phyloP scores from a whole-genome alignment of 2,113 vertebrate species.

The Periophthalmodon schlosseri region DNA sequence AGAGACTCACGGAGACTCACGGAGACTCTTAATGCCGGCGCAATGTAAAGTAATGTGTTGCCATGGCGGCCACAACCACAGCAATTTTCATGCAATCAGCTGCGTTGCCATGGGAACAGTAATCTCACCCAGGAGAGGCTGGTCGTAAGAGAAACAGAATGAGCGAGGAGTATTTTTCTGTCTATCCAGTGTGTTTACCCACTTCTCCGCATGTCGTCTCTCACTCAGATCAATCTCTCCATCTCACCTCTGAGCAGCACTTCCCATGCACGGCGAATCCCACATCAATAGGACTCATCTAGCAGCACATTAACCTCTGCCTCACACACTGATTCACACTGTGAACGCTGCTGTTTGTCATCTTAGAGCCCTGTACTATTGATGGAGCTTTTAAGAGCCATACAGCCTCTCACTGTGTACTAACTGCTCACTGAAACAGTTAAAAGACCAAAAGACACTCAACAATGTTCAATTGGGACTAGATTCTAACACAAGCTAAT shows the following conservation, averaged over 20 bases:
- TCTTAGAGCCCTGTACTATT: conserved; percentile 47
- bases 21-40: conserved; percentile 20
- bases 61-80: conserved; percentile 78
- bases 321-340: conserved; percentile 39
- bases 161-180: conserved; percentile 40
- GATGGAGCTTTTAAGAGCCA: conserved; percentile 60
- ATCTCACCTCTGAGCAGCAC: conserved; percentile 33
- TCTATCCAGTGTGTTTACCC: conserved; percentile 58
- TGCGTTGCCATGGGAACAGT: conserved; percentile 80
- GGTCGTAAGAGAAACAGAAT: conserved; percentile 45
- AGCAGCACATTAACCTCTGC: conserved; percentile 45
- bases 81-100: conserved; percentile 77
- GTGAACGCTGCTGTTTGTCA: conserved; percentile 52
- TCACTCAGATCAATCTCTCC: conserved; percentile 57
- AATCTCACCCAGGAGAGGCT: conserved; percentile 66
- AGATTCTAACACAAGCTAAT: conserved; percentile 46
- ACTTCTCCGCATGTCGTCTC: conserved; percentile 58
- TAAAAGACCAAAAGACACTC: conserved; percentile 26
- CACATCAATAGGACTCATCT: conserved; percentile 55
- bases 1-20: background rate
- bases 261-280: conserved; percentile 22
- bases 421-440: conserved; percentile 43
- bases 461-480: conserved; percentile 22
- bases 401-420: conserved; percentile 58
- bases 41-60: conserved; percentile 70